Evolutionary conservation across 2,797 vertebrate genomes (phyloP).

Genomic region (Alectoris magna): DNA sequence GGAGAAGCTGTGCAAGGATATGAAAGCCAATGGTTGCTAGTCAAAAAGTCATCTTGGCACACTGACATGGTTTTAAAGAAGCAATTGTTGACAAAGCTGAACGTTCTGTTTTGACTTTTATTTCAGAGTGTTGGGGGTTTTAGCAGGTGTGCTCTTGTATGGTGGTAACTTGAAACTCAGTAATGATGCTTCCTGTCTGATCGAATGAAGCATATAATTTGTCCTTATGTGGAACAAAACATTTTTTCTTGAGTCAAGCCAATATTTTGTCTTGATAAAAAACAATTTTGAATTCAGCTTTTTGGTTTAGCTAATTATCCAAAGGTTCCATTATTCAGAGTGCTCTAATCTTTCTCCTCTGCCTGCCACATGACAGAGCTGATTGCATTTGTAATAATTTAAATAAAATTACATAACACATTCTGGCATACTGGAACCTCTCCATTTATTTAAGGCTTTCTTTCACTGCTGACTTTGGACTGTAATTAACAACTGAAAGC

Average conservation of each 20-base stretch:
- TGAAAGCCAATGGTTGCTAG: neutral
- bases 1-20: fast-evolving
- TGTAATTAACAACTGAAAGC: neutral
- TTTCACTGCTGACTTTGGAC: neutral
- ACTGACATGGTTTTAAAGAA: neutral
- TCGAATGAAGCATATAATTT: neutral
- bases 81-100: neutral
- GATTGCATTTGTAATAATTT: neutral
- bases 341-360: neutral
- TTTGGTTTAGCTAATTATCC: neutral
- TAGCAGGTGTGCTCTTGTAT: neutral
- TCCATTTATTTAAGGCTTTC: neutral
- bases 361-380: neutral
- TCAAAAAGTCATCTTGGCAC: neutral
- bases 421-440: neutral
- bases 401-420: neutral
- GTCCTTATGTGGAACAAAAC: neutral
- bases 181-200: neutral
- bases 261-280: neutral
- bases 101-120: neutral
- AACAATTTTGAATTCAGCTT: neutral
- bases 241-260: neutral
- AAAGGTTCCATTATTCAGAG: neutral
- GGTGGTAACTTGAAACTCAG: neutral
- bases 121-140: neutral